Conservation (phyloP, 2,113 vertebrate genomes). For the rat (Rattus norvegicus) region GRCr8 NC_086027.1:56715501-56716000, state of each 20-base stretch:
- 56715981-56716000: neutral
- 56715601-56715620: neutral
- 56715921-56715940: neutral
- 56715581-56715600: neutral
- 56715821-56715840: neutral
- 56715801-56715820: neutral
- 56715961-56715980: neutral
- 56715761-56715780: neutral
- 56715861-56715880: neutral
- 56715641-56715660: neutral
- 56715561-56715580: neutral
- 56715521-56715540: neutral
- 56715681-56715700: neutral
- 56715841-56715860: neutral
- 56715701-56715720: neutral
- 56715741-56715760: neutral
- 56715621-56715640: neutral
- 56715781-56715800: neutral
- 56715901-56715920: neutral
- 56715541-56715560: rapidly evolving
- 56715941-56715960: neutral
- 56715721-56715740: neutral
- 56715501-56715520: neutral
- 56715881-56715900: neutral
- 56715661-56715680: too few species aligned